Base-by-base conservation (phyloP, 1,140 invertebrate species). In the Platyscapa corneri region DNA sequence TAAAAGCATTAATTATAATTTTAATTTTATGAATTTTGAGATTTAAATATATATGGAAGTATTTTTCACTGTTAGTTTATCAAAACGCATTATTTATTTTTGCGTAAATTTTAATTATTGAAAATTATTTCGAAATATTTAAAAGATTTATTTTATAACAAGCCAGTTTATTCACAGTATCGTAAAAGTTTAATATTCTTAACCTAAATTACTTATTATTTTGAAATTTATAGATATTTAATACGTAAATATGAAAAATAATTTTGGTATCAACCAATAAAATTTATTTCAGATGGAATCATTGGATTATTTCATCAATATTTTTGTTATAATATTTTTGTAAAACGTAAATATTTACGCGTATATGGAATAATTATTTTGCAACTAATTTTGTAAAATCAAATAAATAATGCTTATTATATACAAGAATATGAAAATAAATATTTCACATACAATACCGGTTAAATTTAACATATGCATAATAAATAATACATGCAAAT, bases 151-250 rank as follows among this genome's bases (percentile, higher is more conserved):
- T 18, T n/a, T 49, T 30, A 70, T 67, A 81, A 81, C 18, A 81
- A 81, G 60, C 64, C 14, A 67, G n/a, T 81, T 81, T 81, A 81
- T 81, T 81, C 14, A 42, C 12, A 67, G 67, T 67, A n/a, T 46
- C 23, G 32, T 81, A 67, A 67, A 67, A 3, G 20, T 20, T 46
- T 70, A 65, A 70, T 60, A 65, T 56, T 79, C 60, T 81, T 67
- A 70, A 64, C 34, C 64, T 67, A 49, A 30, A 34, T 46, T 67
- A 46, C 10, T 32, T 30, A 49, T 67, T 81, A 67, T 49, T 75
- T 46, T 46, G n/a, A 49, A 10, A n/a, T 49, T 46, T 75, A 75
- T 42, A 23, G 30, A 27, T 70, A 42, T 34, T 65, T 16, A 32
- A 46, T n/a, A 32, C 64, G n/a, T 46, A n/a, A n/a, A n/a, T n/a